Evolutionary conservation across 1,140 invertebrate genomes (phyloP).

Genomic region (Dreissena rostriformis): DNA sequence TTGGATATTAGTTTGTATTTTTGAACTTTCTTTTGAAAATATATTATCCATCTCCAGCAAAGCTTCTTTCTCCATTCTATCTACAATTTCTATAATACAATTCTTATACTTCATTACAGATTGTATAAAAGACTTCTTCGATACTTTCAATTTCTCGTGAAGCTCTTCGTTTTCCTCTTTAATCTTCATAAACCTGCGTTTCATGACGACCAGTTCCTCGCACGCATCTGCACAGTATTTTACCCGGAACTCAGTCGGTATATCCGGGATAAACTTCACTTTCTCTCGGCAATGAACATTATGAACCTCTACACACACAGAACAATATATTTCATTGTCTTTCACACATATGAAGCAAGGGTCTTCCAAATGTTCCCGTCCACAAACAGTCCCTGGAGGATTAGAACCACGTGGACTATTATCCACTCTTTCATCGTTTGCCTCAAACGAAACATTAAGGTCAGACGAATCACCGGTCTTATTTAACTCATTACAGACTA

Average conservation of each 20-base stretch:
- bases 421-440: not conserved
- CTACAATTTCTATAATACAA: slow-evolving; percentile 19
- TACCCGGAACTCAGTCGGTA: slow-evolving; percentile 31
- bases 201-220: slow-evolving; percentile 26
- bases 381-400: slow-evolving; percentile 17
- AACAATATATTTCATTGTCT: slow-evolving; percentile 53
- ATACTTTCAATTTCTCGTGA: slow-evolving; percentile 2
- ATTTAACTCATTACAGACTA: not conserved
- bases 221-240: slow-evolving; percentile 26
- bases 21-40: slow-evolving; percentile 14
- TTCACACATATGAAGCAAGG: slow-evolving; percentile 52
- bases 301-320: slow-evolving; percentile 34
- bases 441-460: not conserved
- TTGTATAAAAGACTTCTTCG: slow-evolving; percentile 8
- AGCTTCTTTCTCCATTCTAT: slow-evolving; percentile 49
- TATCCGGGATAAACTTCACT: slow-evolving; percentile 50
- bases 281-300: slow-evolving; percentile 48
- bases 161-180: slow-evolving; percentile 40
- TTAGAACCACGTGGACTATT: not conserved
- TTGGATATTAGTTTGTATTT: slow-evolving; percentile 18
- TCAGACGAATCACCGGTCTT: not conserved
- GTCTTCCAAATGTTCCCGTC: slow-evolving; percentile 38
- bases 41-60: slow-evolving; percentile 30
- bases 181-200: slow-evolving; percentile 32
- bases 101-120: slow-evolving; percentile 40